phyloP scores from a whole-genome alignment of 2,888 invertebrate genomes.

The Amaurobius ferox region DNA sequence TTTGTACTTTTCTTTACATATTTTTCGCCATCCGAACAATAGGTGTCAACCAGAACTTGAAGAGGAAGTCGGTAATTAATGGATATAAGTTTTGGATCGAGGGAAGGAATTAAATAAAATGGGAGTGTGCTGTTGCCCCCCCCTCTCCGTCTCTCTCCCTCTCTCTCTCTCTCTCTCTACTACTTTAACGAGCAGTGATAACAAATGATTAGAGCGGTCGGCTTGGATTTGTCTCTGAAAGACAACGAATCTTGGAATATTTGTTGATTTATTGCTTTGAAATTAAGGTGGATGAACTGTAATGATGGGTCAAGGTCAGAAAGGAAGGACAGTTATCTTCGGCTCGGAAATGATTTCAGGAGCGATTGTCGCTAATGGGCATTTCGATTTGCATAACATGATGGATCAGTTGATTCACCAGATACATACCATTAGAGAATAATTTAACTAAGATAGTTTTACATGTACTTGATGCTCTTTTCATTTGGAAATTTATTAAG shows the following conservation, averaged over 20 bases:
- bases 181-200: neutral
- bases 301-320: constrained; percentile 26
- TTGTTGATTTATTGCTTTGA: constrained; percentile 20
- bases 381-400: too few relatives aligned
- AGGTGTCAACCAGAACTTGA: constrained; percentile 30
- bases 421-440: too few relatives aligned
- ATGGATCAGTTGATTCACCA: too few relatives aligned
- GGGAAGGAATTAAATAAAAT: constrained; percentile 20
- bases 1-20: constrained; percentile 20
- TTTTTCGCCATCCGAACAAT: constrained; percentile 25
- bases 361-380: neutral
- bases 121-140: neutral
- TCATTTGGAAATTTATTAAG: too few relatives aligned
- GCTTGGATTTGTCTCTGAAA: neutral
- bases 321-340: neutral
- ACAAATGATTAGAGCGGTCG: neutral
- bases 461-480: too few relatives aligned
- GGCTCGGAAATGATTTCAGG: neutral
- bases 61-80: constrained; percentile 43
- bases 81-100: constrained; percentile 21
- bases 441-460: too few relatives aligned
- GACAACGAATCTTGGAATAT: neutral
- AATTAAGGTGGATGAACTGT: constrained; percentile 22
- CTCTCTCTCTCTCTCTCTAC: neutral
- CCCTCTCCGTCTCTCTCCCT: neutral